phyloP scores from a whole-genome alignment of 2,888 invertebrate species.

The Mythimna loreyi region DNA sequence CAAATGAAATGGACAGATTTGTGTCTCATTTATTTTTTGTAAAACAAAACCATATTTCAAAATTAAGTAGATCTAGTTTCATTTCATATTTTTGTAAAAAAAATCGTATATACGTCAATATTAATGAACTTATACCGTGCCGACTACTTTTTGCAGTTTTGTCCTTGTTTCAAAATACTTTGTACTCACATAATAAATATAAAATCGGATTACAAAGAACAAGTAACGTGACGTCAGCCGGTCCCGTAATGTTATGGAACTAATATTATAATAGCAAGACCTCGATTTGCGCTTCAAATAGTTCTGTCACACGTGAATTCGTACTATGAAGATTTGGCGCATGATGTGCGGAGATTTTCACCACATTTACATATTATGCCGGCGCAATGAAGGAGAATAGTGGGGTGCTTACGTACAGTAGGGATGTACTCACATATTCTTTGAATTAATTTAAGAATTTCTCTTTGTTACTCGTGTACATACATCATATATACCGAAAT shows the following conservation, averaged over 20 bases:
- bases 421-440: background rate
- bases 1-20: background rate
- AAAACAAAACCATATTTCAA: background rate
- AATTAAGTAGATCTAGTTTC: background rate
- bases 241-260: constrained; percentile 27
- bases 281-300: constrained; percentile 29
- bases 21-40: background rate
- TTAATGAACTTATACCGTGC: background rate
- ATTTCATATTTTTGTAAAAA: background rate
- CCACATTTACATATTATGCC: constrained; percentile 62
- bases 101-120: background rate
- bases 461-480: background rate
- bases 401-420: constrained; percentile 18
- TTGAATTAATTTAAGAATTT: constrained; percentile 18
- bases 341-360: constrained; percentile 51
- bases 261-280: constrained; percentile 43
- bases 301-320: constrained; percentile 41
- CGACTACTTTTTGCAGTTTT: background rate
- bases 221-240: constrained; percentile 55
- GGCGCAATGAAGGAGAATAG: constrained; percentile 46
- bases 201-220: constrained; percentile 38
- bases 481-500: background rate
- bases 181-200: constrained; percentile 32
- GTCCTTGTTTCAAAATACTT: constrained; percentile 22
- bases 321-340: constrained; percentile 58